Conservation (phyloP, 2,113 vertebrate species). For the Hippocampus mohnikei region DNA sequence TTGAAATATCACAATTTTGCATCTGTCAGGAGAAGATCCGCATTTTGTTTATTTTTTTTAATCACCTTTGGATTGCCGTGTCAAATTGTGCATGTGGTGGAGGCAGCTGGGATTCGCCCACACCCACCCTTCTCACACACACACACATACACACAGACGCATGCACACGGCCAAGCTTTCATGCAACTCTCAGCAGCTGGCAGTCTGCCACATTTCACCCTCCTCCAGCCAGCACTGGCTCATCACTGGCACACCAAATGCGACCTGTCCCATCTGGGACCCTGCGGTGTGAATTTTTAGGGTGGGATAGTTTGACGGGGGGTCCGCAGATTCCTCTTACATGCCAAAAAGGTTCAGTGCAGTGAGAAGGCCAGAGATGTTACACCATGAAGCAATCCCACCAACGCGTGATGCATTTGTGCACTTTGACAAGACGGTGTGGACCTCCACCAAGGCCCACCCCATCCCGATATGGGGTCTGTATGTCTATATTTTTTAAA, state of each 20-base stretch:
- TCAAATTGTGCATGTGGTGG: conserved; percentile 39
- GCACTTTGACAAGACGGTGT: too few relatives aligned
- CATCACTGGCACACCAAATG: conserved; percentile 86
- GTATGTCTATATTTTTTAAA: too few relatives aligned
- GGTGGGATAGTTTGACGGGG: conserved; percentile 48
- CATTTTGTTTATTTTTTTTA: background rate
- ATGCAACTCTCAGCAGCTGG: conserved; percentile 80
- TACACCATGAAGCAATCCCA: too few relatives aligned
- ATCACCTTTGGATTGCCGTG: conserved; percentile 29
- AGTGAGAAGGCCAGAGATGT: too few relatives aligned
- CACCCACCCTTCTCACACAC: conserved; percentile 18
- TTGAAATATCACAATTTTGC: too few relatives aligned
- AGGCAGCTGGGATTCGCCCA: conserved; percentile 53
- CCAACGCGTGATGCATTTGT: too few relatives aligned
- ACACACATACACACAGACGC: conserved; percentile 12
- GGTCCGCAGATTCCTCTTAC: conserved; percentile 12
- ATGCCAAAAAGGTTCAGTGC: too few relatives aligned
- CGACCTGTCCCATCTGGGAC: conserved; percentile 82
- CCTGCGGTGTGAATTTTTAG: conserved; percentile 67
- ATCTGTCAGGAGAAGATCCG: too few relatives aligned
- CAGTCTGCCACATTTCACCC: conserved; percentile 76
- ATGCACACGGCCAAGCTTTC: conserved; percentile 14
- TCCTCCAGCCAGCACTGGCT: conserved; percentile 67
- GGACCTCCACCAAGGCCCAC: too few relatives aligned
- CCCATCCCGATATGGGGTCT: too few relatives aligned